Evolutionary conservation across 2,797 vertebrate genomes (phyloP), one percentile per base, ranked within the genome.

Genomic region (Lagothrix lagotricha): DNA sequence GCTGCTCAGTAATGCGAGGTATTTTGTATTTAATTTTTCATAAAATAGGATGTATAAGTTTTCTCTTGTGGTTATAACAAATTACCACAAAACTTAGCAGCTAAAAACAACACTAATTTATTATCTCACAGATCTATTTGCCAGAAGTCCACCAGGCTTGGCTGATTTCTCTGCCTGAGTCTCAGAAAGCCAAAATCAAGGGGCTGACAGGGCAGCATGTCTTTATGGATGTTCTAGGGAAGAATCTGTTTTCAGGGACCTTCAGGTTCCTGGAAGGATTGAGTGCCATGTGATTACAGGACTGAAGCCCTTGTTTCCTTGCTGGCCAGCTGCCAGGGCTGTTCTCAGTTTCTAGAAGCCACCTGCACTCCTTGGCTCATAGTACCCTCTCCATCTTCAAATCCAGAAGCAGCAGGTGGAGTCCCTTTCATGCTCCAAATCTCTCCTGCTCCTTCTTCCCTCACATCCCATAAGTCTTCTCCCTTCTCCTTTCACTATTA

Each of bases 11-110:
- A 52, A 87, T 19, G 72, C 4, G 46, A 77, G 9, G 57, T 52
- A 72, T 41, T 86, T 48, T 82, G 1, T 20, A 88, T 54, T 90
- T 81, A 70, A 87, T 64, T 89, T 58, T 44, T 33, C 83, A 84
- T 13, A 82, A 61, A 92, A 75, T 30, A 50, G 5, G 8, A 57
- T 2, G n/a, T 19, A 0, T 7, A 89, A 1, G 48, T 61, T 76
- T 94, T 89, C 73, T 82, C 73, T 54, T 52, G 13, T 28, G 90
- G 80, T 30, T 72, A 1, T 81, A 95, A 90, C 36, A 64, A 50
- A 87, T 54, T 39, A 67, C 13, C 36, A 61, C 28, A 89, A 90
- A 58, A 54, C 10, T 3, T 4, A 81, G 90, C 95, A 79, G 33
- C 70, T 83, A 36, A 50, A 89, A 57, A 33, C 15, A 76, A 22